Conservation (phyloP, 1,140 invertebrate species). For the Drosophila yakuba region DNA sequence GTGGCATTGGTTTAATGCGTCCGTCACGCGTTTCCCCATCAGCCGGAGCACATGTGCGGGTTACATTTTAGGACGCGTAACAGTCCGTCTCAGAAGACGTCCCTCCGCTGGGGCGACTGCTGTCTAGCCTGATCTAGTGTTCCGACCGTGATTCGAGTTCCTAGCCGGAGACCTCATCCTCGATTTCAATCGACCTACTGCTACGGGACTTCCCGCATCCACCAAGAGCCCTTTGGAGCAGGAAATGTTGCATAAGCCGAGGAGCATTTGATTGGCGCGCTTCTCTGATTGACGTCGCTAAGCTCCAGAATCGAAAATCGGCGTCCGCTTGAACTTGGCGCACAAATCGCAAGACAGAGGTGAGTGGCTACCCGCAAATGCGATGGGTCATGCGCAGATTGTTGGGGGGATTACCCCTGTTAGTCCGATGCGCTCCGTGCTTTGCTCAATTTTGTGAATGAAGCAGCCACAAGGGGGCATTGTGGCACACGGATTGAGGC, state of each 20-base stretch:
- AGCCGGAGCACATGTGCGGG: conserved; percentile 93
- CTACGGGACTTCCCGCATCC: neutral
- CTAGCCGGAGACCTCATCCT: neutral
- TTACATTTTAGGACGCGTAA: conserved; percentile 97
- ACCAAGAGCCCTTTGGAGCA: conserved; percentile 17
- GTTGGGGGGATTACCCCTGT: conserved; percentile 6
- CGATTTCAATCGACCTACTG: conserved; percentile 11
- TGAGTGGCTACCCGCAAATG: conserved; percentile 63
- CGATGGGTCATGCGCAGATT: conserved; percentile 65
- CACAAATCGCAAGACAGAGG: conserved; percentile 56
- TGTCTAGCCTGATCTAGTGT: conserved; percentile 84
- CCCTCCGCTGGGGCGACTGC: conserved; percentile 96
- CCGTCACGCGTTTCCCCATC: conserved; percentile 48
- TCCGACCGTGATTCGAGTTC: conserved; percentile 11
- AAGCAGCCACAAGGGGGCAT: conserved; percentile 14
- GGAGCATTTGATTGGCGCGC: conserved; percentile 80
- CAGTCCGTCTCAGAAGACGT: conserved; percentile 97
- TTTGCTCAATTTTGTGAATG: conserved; percentile 71
- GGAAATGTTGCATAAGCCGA: conserved; percentile 77
- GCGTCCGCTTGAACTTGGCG: conserved; percentile 73
- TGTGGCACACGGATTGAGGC: conserved; percentile 2
- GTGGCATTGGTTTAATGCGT: conserved; percentile 61
- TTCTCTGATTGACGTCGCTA: conserved; percentile 65
- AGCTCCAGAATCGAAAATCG: conserved; percentile 49
- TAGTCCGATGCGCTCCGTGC: conserved; percentile 21